phyloP scores from a whole-genome alignment of 2,797 vertebrate genomes.

The Ctenosaura bakeri region DNA sequence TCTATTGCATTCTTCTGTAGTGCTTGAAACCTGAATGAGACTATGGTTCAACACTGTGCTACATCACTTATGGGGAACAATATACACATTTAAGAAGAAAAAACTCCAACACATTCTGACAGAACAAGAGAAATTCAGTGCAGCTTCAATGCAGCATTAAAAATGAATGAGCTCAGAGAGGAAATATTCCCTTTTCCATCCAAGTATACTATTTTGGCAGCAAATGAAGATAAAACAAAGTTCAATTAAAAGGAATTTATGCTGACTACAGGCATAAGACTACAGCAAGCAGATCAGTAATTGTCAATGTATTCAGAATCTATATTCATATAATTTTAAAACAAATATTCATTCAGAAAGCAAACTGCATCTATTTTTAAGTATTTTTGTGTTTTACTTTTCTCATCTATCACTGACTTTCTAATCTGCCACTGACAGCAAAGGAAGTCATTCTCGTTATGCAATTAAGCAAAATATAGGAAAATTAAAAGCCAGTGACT shows the following conservation, averaged over 20 bases:
- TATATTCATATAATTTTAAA: slow-evolving; percentile 51
- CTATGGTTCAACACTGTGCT: slow-evolving; percentile 79
- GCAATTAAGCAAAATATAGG: slow-evolving; percentile 46
- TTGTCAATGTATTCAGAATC: slow-evolving; percentile 58
- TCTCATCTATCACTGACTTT: slow-evolving; percentile 32
- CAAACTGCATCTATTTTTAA: slow-evolving; percentile 55
- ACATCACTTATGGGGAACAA: slow-evolving; percentile 81
- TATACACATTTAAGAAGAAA: slow-evolving; percentile 70
- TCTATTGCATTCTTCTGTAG: slow-evolving; percentile 81
- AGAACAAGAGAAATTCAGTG: slow-evolving; percentile 79
- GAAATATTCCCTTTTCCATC: slow-evolving; percentile 77
- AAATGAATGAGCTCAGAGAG: slow-evolving; percentile 76
- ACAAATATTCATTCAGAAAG: slow-evolving; percentile 43
- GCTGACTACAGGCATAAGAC: slow-evolving; percentile 80
- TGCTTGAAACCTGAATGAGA: slow-evolving; percentile 78
- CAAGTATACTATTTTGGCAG: slow-evolving; percentile 80
- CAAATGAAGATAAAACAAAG: slow-evolving; percentile 75
- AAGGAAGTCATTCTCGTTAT: slow-evolving; percentile 34
- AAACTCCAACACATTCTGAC: slow-evolving; percentile 70
- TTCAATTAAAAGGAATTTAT: slow-evolving; percentile 80
- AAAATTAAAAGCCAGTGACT: slow-evolving; percentile 59
- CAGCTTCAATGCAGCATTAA: slow-evolving; percentile 82
- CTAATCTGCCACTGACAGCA: slow-evolving; percentile 16
- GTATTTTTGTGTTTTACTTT: not conserved
- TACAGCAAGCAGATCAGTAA: slow-evolving; percentile 80